phyloP scores from a whole-genome alignment of 2,797 vertebrate species.

The Apogon talboti region DNA sequence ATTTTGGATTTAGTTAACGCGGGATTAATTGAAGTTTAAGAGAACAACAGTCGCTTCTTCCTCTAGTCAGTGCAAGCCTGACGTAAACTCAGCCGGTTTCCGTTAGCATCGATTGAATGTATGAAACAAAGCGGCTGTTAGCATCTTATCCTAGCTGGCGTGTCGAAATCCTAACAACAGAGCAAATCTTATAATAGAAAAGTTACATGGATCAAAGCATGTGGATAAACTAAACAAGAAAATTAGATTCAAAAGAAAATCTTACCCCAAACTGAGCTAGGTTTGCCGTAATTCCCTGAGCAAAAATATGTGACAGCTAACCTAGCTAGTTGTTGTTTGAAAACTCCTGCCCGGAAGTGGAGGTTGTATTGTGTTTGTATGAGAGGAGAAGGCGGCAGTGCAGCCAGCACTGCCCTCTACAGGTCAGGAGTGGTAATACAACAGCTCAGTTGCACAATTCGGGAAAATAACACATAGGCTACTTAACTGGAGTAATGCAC shows the following conservation, averaged over 20 bases:
- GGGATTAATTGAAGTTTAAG: background rate
- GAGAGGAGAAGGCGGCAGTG: background rate
- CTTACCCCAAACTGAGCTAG: constrained; percentile 58
- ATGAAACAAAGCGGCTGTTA: constrained; percentile 75
- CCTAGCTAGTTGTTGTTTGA: constrained; percentile 72
- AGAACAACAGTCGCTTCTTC: rapidly evolving
- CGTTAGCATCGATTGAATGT: constrained; percentile 37
- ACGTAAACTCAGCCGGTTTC: constrained; percentile 13
- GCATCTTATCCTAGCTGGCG: constrained; percentile 39
- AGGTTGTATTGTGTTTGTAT: constrained; percentile 35
- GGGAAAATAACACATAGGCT: no score
- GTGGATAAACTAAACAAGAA: rapidly evolving
- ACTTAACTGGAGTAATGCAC: no score
- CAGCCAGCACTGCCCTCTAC: constrained; percentile 29
- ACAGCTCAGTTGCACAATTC: no score
- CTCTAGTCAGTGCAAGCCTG: background rate
- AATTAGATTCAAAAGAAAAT: rapidly evolving
- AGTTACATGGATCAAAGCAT: background rate
- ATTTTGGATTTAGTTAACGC: rapidly evolving
- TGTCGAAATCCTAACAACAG: constrained; percentile 15
- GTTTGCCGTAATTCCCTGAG: constrained; percentile 73
- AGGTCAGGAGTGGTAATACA: constrained; percentile 13
- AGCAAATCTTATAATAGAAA: background rate
- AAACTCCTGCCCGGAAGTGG: constrained; percentile 76
- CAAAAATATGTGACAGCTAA: constrained; percentile 53